Conservation (phyloP, 2,888 invertebrate species). For the Acleris emargana region DNA sequence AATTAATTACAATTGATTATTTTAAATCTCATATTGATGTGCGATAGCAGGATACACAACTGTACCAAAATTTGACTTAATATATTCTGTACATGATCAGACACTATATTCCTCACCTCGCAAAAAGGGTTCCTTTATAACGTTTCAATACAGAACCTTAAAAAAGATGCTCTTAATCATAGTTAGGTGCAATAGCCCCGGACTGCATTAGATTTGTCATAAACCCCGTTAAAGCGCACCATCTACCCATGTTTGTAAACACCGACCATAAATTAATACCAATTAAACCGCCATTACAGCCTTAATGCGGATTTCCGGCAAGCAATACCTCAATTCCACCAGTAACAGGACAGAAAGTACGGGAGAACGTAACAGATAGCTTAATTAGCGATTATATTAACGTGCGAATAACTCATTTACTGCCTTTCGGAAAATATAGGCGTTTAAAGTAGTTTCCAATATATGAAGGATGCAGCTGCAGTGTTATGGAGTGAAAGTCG, state of each 20-base stretch:
- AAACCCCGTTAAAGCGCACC: conserved; percentile 2
- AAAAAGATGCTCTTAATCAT: too few species aligned
- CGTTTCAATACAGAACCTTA: too few species aligned
- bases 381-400: conserved; percentile 20
- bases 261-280: conserved; percentile 22
- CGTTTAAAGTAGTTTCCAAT: too few species aligned
- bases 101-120: too few species aligned
- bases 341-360: conserved; percentile 22
- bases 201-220: conserved; percentile 25
- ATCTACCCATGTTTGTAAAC: conserved; percentile 7
- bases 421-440: neutral
- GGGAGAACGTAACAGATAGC: conserved; percentile 16
- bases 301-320: conserved; percentile 35
- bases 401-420: conserved; percentile 15
- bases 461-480: too few species aligned
- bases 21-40: too few species aligned
- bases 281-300: conserved; percentile 33
- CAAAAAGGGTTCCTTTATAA: too few species aligned
- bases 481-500: too few species aligned
- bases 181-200: neutral
- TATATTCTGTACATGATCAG: too few species aligned
- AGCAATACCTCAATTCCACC: conserved; percentile 24
- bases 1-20: too few species aligned
- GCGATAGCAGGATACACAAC: too few species aligned
- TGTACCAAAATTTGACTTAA: too few species aligned